A percentile compares a stretch with the other conserved stretches of the same genome.
Conservation (phyloP, 2,797 vertebrate species). For the Gymnothorax javanicus region DNA sequence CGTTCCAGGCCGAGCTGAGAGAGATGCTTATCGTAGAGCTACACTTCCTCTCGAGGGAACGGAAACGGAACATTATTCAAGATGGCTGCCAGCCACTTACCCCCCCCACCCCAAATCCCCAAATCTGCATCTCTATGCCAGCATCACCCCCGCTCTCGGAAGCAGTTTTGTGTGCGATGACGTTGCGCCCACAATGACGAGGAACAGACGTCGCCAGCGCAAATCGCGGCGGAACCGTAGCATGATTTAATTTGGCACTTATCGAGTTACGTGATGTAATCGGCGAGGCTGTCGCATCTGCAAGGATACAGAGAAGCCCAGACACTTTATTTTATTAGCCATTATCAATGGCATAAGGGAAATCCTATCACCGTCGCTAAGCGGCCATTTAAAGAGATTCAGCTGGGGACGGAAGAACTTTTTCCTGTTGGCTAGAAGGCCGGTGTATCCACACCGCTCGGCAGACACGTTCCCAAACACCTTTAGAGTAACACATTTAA, state of each 20-base stretch:
- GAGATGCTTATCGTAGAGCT: constrained; percentile 48
- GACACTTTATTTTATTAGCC: constrained; percentile 26
- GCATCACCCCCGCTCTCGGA: constrained; percentile 18
- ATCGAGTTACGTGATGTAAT: constrained; percentile 37
- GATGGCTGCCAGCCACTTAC: not conserved
- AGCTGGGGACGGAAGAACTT: not conserved
- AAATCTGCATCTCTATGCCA: constrained; percentile 33
- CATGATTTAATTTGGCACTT: constrained; percentile 14
- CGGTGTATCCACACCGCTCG: not conserved
- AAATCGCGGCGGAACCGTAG: not conserved
- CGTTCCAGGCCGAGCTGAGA: constrained; percentile 36
- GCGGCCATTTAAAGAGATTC: not conserved
- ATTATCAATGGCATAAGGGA: constrained; percentile 28
- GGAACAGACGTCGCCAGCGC: not conserved
- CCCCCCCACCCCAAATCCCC: not conserved
- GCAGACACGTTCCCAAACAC: not conserved
- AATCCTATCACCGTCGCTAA: constrained; percentile 28
- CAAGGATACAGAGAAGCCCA: constrained; percentile 8
- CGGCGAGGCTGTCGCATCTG: constrained; percentile 29
- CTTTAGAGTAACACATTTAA: not conserved
- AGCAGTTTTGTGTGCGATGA: not conserved
- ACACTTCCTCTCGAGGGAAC: constrained; percentile 35
- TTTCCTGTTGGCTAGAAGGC: not conserved
- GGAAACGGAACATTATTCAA: not conserved
- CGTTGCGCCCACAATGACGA: not conserved